Conservation (phyloP, 1,140 invertebrate species). For the honey bee (Apis mellifera) region DNA sequence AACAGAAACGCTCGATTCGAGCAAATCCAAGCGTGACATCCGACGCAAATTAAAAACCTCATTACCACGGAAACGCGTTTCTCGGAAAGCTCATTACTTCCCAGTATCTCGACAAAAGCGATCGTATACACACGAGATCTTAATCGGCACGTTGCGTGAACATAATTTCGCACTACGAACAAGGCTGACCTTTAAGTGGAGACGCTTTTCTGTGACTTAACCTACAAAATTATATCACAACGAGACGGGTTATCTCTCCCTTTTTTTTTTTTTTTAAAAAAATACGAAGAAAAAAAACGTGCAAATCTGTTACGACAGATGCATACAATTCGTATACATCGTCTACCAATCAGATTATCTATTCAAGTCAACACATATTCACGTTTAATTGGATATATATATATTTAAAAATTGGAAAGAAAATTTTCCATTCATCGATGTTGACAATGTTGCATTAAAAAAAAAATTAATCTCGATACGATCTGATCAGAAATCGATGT, state of each 20-base stretch:
- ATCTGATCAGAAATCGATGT: too few relatives aligned
- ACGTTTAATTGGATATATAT: too few relatives aligned
- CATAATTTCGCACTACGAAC: conserved; percentile 49
- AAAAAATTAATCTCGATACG: too few relatives aligned
- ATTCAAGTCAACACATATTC: too few relatives aligned
- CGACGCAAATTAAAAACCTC: conserved; percentile 16
- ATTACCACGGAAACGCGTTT: conserved; percentile 18
- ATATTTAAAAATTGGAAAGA: too few relatives aligned
- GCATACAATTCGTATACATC: too few relatives aligned
- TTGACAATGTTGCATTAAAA: too few relatives aligned
- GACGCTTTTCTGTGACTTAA: conserved; percentile 32
- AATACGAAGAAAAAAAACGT: too few relatives aligned
- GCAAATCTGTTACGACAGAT: too few relatives aligned
- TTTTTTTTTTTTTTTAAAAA: neutral
- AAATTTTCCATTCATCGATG: too few relatives aligned
- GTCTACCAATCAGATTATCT: too few relatives aligned
- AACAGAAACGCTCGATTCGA: neutral
- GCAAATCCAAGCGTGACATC: neutral
- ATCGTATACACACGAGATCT: conserved; percentile 34
- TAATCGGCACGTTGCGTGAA: conserved; percentile 46
- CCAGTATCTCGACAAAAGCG: conserved; percentile 11
- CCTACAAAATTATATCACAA: conserved; percentile 33
- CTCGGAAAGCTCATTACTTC: conserved; percentile 10
- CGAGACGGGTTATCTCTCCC: conserved; percentile 7
- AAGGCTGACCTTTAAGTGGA: conserved; percentile 6